These are phyloP conservation scores for Bufo gargarizans DNA, from an alignment of 2,113 vertebrate species.

Conservation along the genomic window DNA sequence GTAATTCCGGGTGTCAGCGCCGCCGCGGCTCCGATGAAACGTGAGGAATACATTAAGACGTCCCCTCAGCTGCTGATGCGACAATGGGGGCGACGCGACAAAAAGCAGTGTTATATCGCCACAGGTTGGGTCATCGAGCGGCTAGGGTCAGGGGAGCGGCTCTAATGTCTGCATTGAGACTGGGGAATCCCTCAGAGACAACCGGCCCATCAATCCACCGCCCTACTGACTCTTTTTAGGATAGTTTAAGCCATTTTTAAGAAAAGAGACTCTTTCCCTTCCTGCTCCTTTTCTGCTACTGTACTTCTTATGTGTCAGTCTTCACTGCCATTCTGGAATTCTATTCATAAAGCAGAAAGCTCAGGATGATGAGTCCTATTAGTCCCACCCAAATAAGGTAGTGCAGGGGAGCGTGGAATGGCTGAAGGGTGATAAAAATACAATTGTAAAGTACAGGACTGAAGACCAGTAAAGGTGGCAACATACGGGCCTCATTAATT, in stretches of 20 bases:
- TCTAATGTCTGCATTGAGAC: too few species aligned
- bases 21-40: neutral
- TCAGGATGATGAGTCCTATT: neutral
- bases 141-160: neutral
- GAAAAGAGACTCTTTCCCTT: too few species aligned
- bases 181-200: too few species aligned
- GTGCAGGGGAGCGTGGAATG: neutral
- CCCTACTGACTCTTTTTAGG: too few species aligned
- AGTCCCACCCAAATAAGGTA: neutral
- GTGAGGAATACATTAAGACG: neutral
- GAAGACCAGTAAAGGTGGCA: too few species aligned
- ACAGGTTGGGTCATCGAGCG: neutral
- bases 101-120: neutral
- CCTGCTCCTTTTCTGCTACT: too few species aligned
- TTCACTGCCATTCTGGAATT: too few species aligned
- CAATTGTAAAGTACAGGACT: too few species aligned
- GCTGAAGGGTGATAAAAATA: neutral
- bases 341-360: neutral
- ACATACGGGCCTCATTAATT: too few species aligned
- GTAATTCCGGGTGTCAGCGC: slow-evolving; percentile 6
- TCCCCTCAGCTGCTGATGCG: neutral
- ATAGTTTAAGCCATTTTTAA: too few species aligned
- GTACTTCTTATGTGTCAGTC: too few species aligned
- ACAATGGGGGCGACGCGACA: neutral
- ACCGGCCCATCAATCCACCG: too few species aligned